These are phyloP conservation scores for Drosophila subobscura DNA, from an alignment of 1,140 invertebrate genomes.

Conservation along the genomic window DNA sequence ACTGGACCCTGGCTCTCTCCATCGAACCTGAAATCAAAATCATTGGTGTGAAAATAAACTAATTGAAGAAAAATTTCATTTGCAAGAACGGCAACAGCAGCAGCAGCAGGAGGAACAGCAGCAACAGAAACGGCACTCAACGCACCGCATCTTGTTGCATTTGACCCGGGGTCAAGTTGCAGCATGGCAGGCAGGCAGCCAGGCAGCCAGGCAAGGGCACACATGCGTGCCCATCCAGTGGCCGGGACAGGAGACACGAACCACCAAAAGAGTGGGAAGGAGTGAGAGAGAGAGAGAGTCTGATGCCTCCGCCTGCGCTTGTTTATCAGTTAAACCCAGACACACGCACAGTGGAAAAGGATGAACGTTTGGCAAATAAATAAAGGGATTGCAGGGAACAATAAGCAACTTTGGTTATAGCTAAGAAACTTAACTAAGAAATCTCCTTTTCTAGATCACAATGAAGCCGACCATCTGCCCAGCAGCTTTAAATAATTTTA, in stretches of 20 bases:
- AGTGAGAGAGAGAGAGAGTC: constrained; percentile 5
- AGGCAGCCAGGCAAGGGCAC: too few species aligned
- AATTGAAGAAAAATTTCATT: constrained; percentile 82
- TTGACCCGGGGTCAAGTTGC: constrained; percentile 77
- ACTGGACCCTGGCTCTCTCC: constrained; percentile 12
- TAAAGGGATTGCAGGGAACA: not conserved
- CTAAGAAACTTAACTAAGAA: too few species aligned
- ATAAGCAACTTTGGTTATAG: too few species aligned
- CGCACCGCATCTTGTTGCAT: constrained; percentile 71
- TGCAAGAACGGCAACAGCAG: constrained; percentile 29
- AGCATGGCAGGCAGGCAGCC: constrained; percentile 4
- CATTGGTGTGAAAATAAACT: constrained; percentile 82
- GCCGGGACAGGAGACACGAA: constrained; percentile 47
- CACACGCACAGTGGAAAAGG: constrained; percentile 12
- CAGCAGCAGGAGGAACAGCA: constrained; percentile 6
- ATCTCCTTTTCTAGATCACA: too few species aligned
- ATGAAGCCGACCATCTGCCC: too few species aligned
- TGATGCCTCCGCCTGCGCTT: constrained; percentile 41
- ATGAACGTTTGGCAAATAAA: not conserved
- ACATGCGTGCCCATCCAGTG: constrained; percentile 18
- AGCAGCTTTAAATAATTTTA: too few species aligned
- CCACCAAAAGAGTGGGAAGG: not conserved
- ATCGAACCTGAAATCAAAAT: constrained; percentile 73
- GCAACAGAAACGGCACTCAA: constrained; percentile 29
- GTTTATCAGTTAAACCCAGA: constrained; percentile 61